Percentiles rank a stretch among this genome's conserved stretches.
Evolutionary conservation across 2,888 invertebrate genomes (phyloP).

Genomic region (Pristionchus japonicus): DNA sequence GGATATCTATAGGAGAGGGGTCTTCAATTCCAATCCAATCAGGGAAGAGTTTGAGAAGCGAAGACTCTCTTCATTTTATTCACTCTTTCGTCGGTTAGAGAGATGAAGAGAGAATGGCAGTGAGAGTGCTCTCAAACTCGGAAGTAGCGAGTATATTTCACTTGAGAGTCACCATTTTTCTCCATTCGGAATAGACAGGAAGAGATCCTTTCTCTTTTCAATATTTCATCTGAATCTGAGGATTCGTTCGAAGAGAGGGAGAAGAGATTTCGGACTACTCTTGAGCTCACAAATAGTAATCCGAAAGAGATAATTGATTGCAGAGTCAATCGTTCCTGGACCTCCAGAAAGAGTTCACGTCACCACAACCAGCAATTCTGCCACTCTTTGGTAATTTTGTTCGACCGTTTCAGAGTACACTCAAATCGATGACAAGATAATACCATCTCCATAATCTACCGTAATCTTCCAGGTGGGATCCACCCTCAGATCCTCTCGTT

Average conservation of each 20-base stretch:
- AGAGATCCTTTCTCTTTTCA: background rate
- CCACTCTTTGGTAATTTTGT: slow-evolving; percentile 62
- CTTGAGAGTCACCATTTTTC: background rate
- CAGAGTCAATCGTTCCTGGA: slow-evolving; percentile 71
- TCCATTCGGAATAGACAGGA: background rate
- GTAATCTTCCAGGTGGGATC: slow-evolving; percentile 64
- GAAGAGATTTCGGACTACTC: background rate
- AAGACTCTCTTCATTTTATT: background rate
- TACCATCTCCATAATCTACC: background rate
- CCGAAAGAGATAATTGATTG: slow-evolving; percentile 27
- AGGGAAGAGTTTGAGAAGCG: background rate
- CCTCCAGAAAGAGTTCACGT: slow-evolving; percentile 70
- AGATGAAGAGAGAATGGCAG: background rate
- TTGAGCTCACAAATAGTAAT: background rate
- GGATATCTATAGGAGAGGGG: background rate
- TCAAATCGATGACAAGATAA: background rate
- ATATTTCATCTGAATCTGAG: background rate
- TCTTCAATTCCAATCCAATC: slow-evolving; percentile 10
- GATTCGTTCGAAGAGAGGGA: background rate
- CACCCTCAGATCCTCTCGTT: slow-evolving; percentile 64
- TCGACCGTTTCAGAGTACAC: background rate
- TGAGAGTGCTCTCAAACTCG: background rate
- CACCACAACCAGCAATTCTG: slow-evolving; percentile 61
- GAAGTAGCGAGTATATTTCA: slow-evolving; percentile 20
- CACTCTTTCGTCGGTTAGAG: background rate